These are phyloP conservation scores for Lepidurus packardi DNA, from an alignment of 1,140 invertebrate species.

Conservation along the genomic window DNA sequence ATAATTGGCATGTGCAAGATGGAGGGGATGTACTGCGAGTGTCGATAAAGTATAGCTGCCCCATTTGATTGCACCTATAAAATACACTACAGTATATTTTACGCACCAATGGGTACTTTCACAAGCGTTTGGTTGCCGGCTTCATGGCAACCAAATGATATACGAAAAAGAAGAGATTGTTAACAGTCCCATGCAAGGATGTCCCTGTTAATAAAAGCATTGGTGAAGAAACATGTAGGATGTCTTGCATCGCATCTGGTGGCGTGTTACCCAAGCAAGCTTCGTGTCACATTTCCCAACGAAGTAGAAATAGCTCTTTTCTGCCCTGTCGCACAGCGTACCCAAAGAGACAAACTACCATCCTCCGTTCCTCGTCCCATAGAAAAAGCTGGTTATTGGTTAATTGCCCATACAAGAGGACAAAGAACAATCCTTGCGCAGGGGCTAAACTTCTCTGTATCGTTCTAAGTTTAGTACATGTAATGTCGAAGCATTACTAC, in stretches of 20 bases:
- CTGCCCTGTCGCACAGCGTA: neutral
- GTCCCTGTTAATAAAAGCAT: neutral
- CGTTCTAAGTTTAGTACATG: too few species aligned
- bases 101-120: neutral
- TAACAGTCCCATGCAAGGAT: neutral
- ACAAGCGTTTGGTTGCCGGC: neutral
- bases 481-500: too few species aligned
- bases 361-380: neutral
- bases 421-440: too few species aligned
- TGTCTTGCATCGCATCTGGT: too few species aligned
- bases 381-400: neutral
- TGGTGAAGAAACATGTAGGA: neutral
- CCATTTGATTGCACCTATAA: neutral
- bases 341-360: neutral
- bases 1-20: too few species aligned
- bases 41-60: too few species aligned
- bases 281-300: neutral
- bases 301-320: neutral
- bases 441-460: too few species aligned
- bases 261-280: neutral
- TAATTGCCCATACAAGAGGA: neutral
- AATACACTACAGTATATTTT: neutral
- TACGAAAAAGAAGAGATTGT: neutral
- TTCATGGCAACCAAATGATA: conserved; percentile 19
- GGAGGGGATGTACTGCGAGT: too few species aligned